Conservation (phyloP, 2,113 vertebrate species). For the Embiotoca jacksoni region DNA sequence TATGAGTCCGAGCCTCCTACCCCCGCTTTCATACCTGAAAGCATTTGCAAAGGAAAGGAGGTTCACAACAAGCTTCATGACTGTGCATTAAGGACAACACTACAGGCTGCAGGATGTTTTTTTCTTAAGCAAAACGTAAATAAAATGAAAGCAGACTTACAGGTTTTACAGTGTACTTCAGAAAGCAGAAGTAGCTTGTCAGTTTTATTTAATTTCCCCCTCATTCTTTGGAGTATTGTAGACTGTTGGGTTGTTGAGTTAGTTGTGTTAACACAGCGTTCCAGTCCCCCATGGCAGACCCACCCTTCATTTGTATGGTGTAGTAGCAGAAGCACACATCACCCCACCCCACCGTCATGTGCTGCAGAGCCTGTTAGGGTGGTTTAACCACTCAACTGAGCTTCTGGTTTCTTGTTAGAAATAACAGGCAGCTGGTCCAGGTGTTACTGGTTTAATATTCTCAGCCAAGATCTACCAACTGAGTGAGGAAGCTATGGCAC, state of each 20-base stretch:
- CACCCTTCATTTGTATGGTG: conserved; percentile 61
- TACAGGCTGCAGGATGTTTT: neutral
- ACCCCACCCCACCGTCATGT: conserved; percentile 50
- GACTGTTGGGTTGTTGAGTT: conserved; percentile 19
- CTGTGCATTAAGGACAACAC: neutral
- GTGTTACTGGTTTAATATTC: conserved; percentile 46
- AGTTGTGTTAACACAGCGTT: conserved; percentile 35
- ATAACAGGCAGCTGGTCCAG: conserved; percentile 25
- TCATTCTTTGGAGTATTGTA: neutral
- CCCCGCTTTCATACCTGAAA: neutral
- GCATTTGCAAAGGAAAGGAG: neutral
- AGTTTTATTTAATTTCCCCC: conserved; percentile 9
- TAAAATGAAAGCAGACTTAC: neutral
- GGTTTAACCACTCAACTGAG: conserved; percentile 67
- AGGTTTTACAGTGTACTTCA: conserved; percentile 6
- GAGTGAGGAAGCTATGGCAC: neutral
- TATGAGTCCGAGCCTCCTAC: neutral
- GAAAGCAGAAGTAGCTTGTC: neutral
- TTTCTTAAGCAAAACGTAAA: neutral
- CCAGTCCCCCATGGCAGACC: conserved; percentile 42
- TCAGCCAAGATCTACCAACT: neutral
- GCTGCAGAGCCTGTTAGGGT: conserved; percentile 73
- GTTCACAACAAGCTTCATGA: neutral
- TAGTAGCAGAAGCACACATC: conserved; percentile 23
- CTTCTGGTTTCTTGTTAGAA: conserved; percentile 49